These are phyloP conservation scores for Probaryconus sp. DNA, from an alignment of 1,140 invertebrate species.

Conservation along the genomic window DNA sequence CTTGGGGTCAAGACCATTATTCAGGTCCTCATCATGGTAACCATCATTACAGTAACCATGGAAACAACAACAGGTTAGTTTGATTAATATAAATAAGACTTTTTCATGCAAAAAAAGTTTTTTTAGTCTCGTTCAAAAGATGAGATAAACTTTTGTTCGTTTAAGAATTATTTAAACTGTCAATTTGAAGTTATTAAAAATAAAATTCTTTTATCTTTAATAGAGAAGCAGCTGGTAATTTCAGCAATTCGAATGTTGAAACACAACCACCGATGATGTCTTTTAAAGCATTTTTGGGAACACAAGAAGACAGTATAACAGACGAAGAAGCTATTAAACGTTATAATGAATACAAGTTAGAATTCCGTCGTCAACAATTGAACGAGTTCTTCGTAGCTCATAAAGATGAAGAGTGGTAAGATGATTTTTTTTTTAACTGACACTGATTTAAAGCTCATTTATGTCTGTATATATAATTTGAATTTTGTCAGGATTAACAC, in stretches of 20 bases:
- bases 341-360: conserved; percentile 99
- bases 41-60: conserved; percentile 79
- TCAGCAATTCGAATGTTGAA: conserved; percentile 79
- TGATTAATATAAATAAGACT: conserved; percentile 48
- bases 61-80: conserved; percentile 75
- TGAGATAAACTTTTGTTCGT: conserved; percentile 62
- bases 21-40: conserved; percentile 77
- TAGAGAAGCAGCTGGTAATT: conserved; percentile 74
- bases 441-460: too few species aligned
- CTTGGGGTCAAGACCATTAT: conserved; percentile 75
- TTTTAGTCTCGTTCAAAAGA: conserved; percentile 70
- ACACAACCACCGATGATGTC: conserved; percentile 97
- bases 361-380: conserved; percentile 96
- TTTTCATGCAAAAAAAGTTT: conserved; percentile 70
- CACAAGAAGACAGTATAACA: conserved; percentile 98
- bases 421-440: too few species aligned
- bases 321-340: conserved; percentile 98
- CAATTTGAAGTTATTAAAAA: not conserved
- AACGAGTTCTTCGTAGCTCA: conserved; percentile 99
- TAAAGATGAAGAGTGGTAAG: conserved; percentile 99
- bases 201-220: conserved; percentile 51
- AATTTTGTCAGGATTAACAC: conserved; percentile 28
- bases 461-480: not conserved
- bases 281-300: conserved; percentile 97
- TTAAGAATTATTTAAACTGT: conserved; percentile 4